Conservation (phyloP, 2,888 invertebrate genomes). For the Sinopyrophorus schimmeli region DNA sequence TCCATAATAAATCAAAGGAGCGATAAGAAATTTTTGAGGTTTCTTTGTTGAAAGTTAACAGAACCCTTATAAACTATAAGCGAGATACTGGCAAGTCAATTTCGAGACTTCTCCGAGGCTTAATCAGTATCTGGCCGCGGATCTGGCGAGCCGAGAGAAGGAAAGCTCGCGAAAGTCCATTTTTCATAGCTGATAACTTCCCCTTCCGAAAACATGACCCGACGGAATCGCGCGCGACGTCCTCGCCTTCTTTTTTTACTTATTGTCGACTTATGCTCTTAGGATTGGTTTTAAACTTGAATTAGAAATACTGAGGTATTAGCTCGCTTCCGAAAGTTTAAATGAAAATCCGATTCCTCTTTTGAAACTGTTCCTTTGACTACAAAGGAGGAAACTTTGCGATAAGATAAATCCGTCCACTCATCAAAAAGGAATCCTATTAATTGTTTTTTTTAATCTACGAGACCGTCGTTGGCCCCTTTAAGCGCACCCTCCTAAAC, state of each 20-base stretch:
- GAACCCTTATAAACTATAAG: constrained; percentile 26
- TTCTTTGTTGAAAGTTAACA: constrained; percentile 31
- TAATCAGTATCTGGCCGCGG: constrained; percentile 22
- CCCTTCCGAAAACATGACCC: constrained; percentile 1
- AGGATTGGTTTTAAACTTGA: background rate
- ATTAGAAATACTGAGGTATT: constrained; percentile 9
- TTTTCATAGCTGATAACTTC: constrained; percentile 15
- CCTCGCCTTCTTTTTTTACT: background rate
- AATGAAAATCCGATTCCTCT: constrained; percentile 17
- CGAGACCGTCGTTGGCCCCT: too few relatives aligned
- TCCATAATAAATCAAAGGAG: constrained; percentile 26
- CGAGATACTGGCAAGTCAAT: constrained; percentile 28
- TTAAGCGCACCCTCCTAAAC: too few relatives aligned
- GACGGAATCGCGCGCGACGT: background rate
- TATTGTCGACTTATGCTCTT: constrained; percentile 1
- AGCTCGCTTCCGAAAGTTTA: constrained; percentile 14
- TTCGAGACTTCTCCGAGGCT: constrained; percentile 19
- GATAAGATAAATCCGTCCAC: constrained; percentile 21
- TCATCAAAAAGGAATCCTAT: constrained; percentile 22
- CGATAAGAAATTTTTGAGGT: constrained; percentile 30
- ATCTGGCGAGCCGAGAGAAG: constrained; percentile 11
- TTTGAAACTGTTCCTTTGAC: constrained; percentile 17
- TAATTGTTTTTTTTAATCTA: constrained; percentile 25
- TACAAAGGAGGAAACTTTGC: constrained; percentile 14
- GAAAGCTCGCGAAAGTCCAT: constrained; percentile 14